These are phyloP conservation scores for Hydra vulgaris DNA, from an alignment of 30 jellyfish, hydroid and myxozoan genomes.

Conservation along the genomic window DNA sequence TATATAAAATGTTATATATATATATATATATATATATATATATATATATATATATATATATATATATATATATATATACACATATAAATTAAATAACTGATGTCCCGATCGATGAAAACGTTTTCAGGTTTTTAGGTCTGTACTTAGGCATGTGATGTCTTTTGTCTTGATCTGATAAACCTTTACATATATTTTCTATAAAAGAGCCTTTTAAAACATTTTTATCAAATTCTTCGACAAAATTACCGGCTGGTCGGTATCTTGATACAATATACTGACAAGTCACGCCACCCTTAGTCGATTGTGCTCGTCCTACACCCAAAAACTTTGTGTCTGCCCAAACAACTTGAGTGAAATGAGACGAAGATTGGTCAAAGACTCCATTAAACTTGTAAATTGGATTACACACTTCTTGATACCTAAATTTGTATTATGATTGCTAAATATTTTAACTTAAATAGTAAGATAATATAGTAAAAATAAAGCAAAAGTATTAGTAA, in stretches of 20 bases:
- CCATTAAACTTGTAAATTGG: slow-evolving; percentile 72
- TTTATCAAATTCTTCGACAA: slow-evolving; percentile 47
- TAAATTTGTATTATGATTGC: slow-evolving; percentile 5
- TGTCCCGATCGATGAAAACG: background rate
- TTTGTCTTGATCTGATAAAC: background rate
- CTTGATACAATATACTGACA: slow-evolving; percentile 83
- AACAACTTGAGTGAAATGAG: slow-evolving; percentile 77
- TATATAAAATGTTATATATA: too few relatives aligned
- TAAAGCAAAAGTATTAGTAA: too few relatives aligned
- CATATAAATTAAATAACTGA: too few relatives aligned
- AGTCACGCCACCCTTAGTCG: slow-evolving; percentile 49
- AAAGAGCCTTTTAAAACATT: slow-evolving; percentile 53
- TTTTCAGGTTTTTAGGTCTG: background rate
- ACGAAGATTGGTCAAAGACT: slow-evolving; percentile 39
- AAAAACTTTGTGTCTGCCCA: slow-evolving; percentile 59
- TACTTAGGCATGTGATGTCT: slow-evolving; percentile 18
- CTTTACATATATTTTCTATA: background rate
- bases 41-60: too few relatives aligned
- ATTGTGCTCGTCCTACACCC: slow-evolving; percentile 75
- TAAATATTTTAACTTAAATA: too few relatives aligned
- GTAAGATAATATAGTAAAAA: too few relatives aligned
- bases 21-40: too few relatives aligned
- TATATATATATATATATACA: too few relatives aligned
- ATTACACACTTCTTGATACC: slow-evolving; percentile 87
- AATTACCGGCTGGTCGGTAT: slow-evolving; percentile 75